Percentiles rank a stretch among this genome's conserved stretches.
Evolutionary conservation across 2,113 vertebrate species (phyloP).

Genomic region (Pseudorasbora parva): DNA sequence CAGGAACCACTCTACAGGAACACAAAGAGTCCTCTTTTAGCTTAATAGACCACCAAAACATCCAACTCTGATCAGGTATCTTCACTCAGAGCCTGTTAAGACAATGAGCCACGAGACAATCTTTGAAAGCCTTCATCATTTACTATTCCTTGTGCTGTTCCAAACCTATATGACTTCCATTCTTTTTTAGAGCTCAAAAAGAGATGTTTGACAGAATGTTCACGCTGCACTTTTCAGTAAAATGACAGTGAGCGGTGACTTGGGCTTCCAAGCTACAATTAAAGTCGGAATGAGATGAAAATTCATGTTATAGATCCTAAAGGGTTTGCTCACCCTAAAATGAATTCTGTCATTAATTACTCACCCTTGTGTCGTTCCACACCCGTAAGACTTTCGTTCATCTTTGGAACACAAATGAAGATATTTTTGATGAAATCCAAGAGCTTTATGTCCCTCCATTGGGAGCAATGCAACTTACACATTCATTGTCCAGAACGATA

Average conservation of each 20-base stretch:
- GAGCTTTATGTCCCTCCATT: too few species aligned
- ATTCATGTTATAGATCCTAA: too few species aligned
- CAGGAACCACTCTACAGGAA: constrained; percentile 76
- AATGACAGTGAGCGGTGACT: not conserved
- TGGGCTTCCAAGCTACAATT: constrained; percentile 1
- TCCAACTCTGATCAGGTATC: constrained; percentile 37
- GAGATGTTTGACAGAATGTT: not conserved
- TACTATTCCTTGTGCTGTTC: not conserved
- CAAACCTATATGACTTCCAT: not conserved
- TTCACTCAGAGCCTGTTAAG: not conserved
- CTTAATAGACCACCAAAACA: constrained; percentile 40
- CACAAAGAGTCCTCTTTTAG: constrained; percentile 57
- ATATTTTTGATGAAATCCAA: too few species aligned
- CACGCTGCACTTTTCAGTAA: not conserved
- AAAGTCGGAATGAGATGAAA: not conserved
- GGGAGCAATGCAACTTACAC: too few species aligned
- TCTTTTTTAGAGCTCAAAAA: not conserved
- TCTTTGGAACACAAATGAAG: too few species aligned
- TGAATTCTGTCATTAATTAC: too few species aligned
- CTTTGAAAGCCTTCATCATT: not conserved
- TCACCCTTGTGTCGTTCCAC: too few species aligned
- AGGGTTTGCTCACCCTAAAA: too few species aligned
- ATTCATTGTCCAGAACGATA: too few species aligned
- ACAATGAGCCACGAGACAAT: constrained; percentile 7
- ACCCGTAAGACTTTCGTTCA: too few species aligned